Percentiles rank a stretch among this genome's conserved stretches.
These are phyloP conservation scores for Echinometra lucunter DNA, from an alignment of 53 echinoderm and acorn worm species.

Conservation along the genomic window DNA sequence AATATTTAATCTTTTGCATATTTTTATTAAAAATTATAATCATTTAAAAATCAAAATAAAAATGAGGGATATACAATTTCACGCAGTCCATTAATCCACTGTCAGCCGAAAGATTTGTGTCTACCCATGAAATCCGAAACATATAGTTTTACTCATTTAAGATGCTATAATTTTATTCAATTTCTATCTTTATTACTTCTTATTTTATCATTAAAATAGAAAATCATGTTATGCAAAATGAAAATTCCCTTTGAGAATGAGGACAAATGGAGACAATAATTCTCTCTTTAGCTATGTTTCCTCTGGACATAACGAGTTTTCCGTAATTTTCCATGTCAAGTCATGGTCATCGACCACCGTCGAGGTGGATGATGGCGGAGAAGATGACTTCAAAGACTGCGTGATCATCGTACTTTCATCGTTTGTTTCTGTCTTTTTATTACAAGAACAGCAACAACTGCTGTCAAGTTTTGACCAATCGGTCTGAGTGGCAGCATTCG, in stretches of 20 bases:
- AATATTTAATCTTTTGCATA: too few species aligned
- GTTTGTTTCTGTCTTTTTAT: neutral
- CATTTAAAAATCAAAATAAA: too few species aligned
- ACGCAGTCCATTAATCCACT: too few species aligned
- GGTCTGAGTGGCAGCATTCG: constrained; percentile 30
- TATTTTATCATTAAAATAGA: too few species aligned
- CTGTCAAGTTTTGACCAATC: constrained; percentile 7
- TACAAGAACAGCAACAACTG: neutral
- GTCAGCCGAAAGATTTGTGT: too few species aligned
- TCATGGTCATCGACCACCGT: neutral
- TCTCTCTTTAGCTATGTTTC: neutral
- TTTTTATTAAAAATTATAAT: too few species aligned
- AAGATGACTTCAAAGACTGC: constrained; percentile 5
- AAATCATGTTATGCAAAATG: neutral
- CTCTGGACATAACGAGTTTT: neutral
- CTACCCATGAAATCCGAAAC: too few species aligned
- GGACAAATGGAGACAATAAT: neutral
- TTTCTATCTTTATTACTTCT: too few species aligned
- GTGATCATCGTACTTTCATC: neutral
- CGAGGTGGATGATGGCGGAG: neutral
- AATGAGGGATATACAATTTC: too few species aligned
- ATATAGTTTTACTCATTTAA: too few species aligned
- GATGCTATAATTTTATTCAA: too few species aligned
- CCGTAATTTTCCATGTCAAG: constrained; percentile 23
- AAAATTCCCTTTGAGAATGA: neutral